Evolutionary conservation across 2,113 vertebrate species (phyloP).

Genomic region (Catharus bicknelli): DNA sequence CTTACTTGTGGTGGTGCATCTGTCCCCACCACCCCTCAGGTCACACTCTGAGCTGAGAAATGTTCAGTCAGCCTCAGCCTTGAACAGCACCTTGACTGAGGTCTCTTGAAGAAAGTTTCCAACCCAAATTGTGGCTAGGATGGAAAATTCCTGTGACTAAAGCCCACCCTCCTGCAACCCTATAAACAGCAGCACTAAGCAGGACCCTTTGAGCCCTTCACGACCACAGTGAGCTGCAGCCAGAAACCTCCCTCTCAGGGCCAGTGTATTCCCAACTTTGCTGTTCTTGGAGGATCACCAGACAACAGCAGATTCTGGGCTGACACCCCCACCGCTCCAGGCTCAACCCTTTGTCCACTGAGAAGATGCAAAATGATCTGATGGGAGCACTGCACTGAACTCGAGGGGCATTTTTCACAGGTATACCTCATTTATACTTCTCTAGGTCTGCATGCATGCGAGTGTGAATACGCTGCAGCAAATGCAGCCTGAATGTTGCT

Average conservation of each 20-base stretch:
- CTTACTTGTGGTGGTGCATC: neutral
- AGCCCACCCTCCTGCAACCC: neutral
- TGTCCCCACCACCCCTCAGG: too few relatives aligned
- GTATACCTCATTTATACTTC: neutral
- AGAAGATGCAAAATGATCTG: neutral
- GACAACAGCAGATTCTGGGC: fast-evolving
- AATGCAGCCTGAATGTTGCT: neutral
- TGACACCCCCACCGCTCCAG: fast-evolving
- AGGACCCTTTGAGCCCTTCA: neutral
- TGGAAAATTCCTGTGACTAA: neutral
- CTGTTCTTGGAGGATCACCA: fast-evolving
- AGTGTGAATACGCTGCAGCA: neutral
- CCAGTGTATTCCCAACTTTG: neutral
- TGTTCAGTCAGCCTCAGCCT: fast-evolving
- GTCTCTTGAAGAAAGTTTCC: neutral
- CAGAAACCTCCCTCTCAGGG: neutral
- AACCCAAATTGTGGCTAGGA: neutral
- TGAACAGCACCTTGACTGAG: neutral
- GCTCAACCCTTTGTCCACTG: neutral
- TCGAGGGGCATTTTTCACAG: neutral
- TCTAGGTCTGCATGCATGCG: fast-evolving
- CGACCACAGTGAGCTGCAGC: neutral
- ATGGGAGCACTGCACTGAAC: neutral
- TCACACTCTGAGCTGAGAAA: neutral
- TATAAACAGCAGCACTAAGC: neutral